These are phyloP conservation scores for Diplodus sargus DNA, from an alignment of 2,797 vertebrate species.

Conservation along the genomic window DNA sequence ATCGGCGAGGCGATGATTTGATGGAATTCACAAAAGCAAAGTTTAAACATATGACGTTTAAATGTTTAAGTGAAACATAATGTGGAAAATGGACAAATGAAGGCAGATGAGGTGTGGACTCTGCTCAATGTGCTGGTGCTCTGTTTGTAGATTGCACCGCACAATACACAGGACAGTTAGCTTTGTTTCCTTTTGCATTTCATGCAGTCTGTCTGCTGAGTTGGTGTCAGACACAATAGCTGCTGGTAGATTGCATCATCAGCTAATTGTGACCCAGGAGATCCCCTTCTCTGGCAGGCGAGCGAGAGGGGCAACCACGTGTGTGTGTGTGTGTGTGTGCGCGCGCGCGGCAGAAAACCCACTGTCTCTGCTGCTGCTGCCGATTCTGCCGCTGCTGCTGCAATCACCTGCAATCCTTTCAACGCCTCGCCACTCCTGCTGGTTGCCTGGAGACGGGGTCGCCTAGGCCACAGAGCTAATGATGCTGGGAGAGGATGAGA, in stretches of 20 bases:
- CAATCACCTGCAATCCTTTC: constrained; percentile 89
- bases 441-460: constrained; percentile 84
- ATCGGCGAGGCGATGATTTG: neutral
- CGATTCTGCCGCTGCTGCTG: constrained; percentile 84
- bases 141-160: neutral
- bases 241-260: constrained; percentile 85
- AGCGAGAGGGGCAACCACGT: constrained; percentile 46
- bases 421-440: constrained; percentile 60
- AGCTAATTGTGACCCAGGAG: constrained; percentile 86
- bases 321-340: constrained; percentile 36
- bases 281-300: constrained; percentile 58
- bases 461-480: constrained; percentile 69
- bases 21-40: neutral
- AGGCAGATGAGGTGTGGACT: neutral
- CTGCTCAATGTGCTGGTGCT: neutral
- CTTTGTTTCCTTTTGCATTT: constrained; percentile 24
- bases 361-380: constrained; percentile 60
- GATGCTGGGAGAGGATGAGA: constrained; percentile 66
- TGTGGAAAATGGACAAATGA: neutral
- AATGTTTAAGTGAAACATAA: neutral
- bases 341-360: constrained; percentile 51
- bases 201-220: constrained; percentile 44
- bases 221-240: constrained; percentile 76
- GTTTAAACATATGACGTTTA: neutral
- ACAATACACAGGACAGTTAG: neutral